Percentiles rank a stretch among this genome's conserved stretches.
phyloP scores from a whole-genome alignment of 2,888 invertebrate species.

The Eilema griseolum region DNA sequence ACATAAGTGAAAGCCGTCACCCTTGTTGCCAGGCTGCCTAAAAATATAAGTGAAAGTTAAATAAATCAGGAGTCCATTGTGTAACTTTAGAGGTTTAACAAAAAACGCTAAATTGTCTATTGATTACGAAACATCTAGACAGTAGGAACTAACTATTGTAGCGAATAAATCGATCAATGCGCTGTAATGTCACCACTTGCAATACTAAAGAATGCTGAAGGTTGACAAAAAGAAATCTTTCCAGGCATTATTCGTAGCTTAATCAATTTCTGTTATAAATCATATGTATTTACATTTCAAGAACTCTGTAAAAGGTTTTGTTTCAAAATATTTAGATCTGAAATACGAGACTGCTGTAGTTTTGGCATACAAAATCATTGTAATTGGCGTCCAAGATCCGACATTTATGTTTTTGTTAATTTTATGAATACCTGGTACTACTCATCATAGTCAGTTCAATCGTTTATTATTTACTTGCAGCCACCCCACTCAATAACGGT shows the following conservation, averaged over 20 bases:
- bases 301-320: no score
- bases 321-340: no score
- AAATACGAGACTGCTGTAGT: no score
- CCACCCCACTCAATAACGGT: no score
- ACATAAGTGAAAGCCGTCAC: neutral
- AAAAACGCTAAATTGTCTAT: neutral
- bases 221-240: neutral
- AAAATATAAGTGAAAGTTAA: constrained; percentile 2
- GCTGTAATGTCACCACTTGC: neutral
- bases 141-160: neutral
- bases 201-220: neutral
- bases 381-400: no score
- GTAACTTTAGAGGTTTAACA: constrained; percentile 4
- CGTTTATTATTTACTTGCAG: no score
- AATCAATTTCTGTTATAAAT: no score
- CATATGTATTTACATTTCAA: no score
- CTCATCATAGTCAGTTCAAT: no score
- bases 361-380: no score
- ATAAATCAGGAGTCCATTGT: neutral
- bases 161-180: constrained; percentile 4
- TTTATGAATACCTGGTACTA: no score
- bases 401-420: no score
- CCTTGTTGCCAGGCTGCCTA: neutral
- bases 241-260: neutral
- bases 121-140: neutral